phyloP scores from a whole-genome alignment of 2,113 vertebrate species.

The Pseudorasbora parva region DNA sequence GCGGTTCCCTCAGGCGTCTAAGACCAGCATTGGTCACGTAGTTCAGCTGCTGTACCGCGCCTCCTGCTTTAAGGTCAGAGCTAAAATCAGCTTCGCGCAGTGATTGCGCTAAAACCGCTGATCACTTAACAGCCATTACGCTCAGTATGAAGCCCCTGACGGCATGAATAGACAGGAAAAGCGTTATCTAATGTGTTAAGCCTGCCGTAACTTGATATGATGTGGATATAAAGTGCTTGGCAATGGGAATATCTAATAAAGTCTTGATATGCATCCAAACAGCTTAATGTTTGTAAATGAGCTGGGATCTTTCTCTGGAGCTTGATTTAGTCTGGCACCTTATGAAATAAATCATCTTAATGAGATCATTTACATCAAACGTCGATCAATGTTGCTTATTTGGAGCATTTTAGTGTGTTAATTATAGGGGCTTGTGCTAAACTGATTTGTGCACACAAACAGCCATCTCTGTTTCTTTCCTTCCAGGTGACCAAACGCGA shows the following conservation, averaged over 20 bases:
- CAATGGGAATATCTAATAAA: neutral
- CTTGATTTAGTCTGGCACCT: neutral
- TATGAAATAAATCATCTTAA: conserved; percentile 3
- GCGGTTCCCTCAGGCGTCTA: conserved; percentile 96
- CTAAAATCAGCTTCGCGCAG: neutral
- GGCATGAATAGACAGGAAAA: neutral
- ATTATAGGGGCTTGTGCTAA: neutral
- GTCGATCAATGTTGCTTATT: neutral
- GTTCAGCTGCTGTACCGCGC: conserved; percentile 97
- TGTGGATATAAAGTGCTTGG: conserved; percentile 4
- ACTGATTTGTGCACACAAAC: neutral
- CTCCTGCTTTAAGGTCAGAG: conserved; percentile 93
- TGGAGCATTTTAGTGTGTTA: neutral
- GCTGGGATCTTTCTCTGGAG: neutral
- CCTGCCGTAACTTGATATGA: neutral
- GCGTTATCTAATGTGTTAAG: conserved; percentile 4
- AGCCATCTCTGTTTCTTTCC: neutral
- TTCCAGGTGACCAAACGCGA: conserved; percentile 94
- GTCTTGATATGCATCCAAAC: neutral
- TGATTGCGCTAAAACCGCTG: neutral
- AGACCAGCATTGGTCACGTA: conserved; percentile 97
- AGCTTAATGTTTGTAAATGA: neutral
- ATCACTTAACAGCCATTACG: neutral
- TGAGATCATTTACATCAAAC: neutral
- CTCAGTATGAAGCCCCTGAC: neutral